Evolutionary conservation across 30 jellyfish, hydroid and myxozoan species (phyloP).

Genomic region (Aurelia aurita complex sp. Pacific): DNA sequence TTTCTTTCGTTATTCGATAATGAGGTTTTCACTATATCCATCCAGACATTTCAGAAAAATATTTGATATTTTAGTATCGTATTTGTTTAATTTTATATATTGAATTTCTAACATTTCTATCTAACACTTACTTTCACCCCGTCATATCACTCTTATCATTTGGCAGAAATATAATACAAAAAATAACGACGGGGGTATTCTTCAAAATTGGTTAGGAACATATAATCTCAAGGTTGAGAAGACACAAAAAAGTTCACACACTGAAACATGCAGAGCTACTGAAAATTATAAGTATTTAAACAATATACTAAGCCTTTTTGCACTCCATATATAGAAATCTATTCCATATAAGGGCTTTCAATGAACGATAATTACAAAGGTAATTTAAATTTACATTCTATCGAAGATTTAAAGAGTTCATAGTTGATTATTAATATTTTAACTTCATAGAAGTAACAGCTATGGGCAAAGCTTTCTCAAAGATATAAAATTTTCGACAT

Average conservation of each 20-base stretch:
- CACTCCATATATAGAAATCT: slow-evolving; percentile 41
- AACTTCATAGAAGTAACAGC: slow-evolving; percentile 34
- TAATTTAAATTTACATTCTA: not conserved
- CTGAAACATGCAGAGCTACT: slow-evolving; percentile 61
- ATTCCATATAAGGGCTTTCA: not conserved
- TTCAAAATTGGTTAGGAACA: slow-evolving; percentile 56
- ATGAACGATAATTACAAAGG: slow-evolving; percentile 17
- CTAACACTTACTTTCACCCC: too few species aligned
- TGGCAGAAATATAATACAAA: too few species aligned
- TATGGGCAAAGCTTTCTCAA: not conserved
- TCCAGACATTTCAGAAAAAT: too few species aligned
- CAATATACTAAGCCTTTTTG: slow-evolving; percentile 67
- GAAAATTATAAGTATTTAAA: slow-evolving; percentile 43
- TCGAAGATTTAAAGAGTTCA: not conserved
- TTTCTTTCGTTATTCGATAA: too few species aligned
- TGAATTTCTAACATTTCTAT: too few species aligned
- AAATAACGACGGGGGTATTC: not conserved
- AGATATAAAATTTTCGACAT: not conserved
- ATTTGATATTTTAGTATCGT: too few species aligned
- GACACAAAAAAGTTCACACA: slow-evolving; percentile 64
- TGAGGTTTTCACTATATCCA: too few species aligned
- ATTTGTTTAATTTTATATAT: too few species aligned
- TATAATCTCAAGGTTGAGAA: slow-evolving; percentile 53
- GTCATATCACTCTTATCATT: too few species aligned
- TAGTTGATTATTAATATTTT: not conserved